Evolutionary conservation across 2,113 vertebrate genomes (phyloP), one percentile per base, ranked within the genome.

Genomic region (Menura novaehollandiae): DNA sequence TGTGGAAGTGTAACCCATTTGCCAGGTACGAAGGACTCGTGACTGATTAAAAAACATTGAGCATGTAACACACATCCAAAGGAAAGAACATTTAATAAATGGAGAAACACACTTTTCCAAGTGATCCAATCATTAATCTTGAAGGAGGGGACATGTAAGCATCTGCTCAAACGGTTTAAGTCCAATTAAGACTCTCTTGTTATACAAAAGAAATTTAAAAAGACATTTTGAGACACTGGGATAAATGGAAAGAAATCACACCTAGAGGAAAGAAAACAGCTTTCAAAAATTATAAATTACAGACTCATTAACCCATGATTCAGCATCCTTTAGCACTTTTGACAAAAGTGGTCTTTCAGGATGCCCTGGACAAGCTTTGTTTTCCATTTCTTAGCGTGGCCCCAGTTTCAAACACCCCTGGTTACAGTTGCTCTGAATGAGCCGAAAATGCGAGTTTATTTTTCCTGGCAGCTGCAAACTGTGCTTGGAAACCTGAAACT

Each of bases 401-500:
- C 60, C 91, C 91, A 88, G 78, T 77, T 96, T 82, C 93, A 97
- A 82, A 12, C 75, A 88, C 95, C 69, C 93, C 80, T 95, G 77
- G 71, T 89, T 96, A 95, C 95, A 92, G 91, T 93, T 97, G 90
- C 97, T 97, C 89, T 89, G 93, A 97, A 97, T 72, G 93, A 98
- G 90, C 89, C n/a, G 92, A 97, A 98, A 98, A 98, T 52, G 89
- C 94, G 94, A 93, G 96, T 97, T 97, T 98, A 94, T 98, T 98
- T 98, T 98, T 97, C 97, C 97, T 98, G 98, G 98, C 97, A 98
- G 96, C 97, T 96, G 97, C 97, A 97, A 91, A 58, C 74, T 95
- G 97, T 98, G 97, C 98, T 98, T 97, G 96, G 98, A 98, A 98
- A 98, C 97, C 97, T 91, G 97, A 98, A 98, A 97, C 97, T 98